A percentile compares a stretch with the other conserved stretches of the same genome.
Conservation (phyloP, 2,113 vertebrate species). For the Orcinus orca region DNA sequence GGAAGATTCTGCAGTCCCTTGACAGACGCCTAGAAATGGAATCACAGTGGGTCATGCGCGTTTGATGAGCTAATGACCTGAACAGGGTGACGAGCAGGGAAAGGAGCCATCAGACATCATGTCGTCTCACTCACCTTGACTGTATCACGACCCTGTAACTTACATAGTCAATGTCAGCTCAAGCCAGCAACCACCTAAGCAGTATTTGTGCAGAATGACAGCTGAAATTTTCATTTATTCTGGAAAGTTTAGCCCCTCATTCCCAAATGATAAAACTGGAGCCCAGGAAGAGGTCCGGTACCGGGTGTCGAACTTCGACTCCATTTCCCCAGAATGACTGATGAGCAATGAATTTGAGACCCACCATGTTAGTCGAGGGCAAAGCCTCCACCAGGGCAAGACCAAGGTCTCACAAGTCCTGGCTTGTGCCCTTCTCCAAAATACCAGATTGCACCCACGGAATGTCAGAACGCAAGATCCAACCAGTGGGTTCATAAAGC, state of each 20-base stretch:
- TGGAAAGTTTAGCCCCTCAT: neutral
- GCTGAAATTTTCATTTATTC: no score
- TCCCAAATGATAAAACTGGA: no score
- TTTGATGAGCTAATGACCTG: neutral
- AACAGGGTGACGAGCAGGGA: neutral
- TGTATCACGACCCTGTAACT: neutral
- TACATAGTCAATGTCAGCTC: neutral
- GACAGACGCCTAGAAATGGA: neutral
- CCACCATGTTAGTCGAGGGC: accelerated
- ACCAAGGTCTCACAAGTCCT: neutral
- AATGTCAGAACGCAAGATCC: neutral
- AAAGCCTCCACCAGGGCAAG: neutral
- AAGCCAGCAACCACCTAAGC: neutral
- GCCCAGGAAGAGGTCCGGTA: neutral
- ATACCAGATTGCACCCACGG: neutral
- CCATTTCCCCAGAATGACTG: neutral
- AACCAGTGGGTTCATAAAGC: no score
- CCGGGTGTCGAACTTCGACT: neutral
- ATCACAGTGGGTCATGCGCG: neutral
- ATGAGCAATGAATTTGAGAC: neutral
- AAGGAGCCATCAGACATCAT: neutral
- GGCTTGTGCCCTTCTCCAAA: neutral
- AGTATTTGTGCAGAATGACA: neutral
- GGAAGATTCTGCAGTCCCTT: neutral
- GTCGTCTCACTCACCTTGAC: neutral